Conservation (phyloP, 2,113 vertebrate species). For the Hemiprocne comata region DNA sequence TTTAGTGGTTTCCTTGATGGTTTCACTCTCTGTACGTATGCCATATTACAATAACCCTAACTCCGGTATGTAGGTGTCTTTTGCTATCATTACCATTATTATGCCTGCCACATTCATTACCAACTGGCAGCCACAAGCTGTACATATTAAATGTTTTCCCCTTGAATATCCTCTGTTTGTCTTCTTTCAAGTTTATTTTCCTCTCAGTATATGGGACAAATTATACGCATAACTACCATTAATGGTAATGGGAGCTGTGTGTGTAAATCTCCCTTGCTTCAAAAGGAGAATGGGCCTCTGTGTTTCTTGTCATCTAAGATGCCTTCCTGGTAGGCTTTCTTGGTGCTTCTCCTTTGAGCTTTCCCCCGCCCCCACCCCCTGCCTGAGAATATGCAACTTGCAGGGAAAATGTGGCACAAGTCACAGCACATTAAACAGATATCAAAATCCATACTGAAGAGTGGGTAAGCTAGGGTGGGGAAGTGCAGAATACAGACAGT, state of each 20-base stretch:
- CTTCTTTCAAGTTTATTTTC: constrained; percentile 65
- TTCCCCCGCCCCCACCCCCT: neutral
- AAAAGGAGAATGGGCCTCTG: neutral
- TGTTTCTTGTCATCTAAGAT: neutral
- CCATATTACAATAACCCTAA: constrained; percentile 9
- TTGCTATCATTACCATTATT: constrained; percentile 26
- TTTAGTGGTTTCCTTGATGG: constrained; percentile 38
- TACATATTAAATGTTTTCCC: constrained; percentile 56
- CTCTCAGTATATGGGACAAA: constrained; percentile 28
- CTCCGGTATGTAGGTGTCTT: constrained; percentile 41
- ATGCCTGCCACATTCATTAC: constrained; percentile 52
- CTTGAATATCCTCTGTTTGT: constrained; percentile 65
- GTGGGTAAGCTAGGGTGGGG: neutral
- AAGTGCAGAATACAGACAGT: neutral
- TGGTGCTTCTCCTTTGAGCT: neutral
- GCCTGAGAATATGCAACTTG: neutral
- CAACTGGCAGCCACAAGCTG: constrained; percentile 44
- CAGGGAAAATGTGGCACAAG: neutral
- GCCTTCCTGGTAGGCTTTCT: neutral
- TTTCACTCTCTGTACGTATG: neutral
- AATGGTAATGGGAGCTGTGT: constrained; percentile 11
- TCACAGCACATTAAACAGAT: neutral
- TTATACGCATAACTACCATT: constrained; percentile 2
- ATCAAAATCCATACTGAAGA: neutral
- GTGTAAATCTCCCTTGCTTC: constrained; percentile 18